These are phyloP conservation scores for Cyphomyrmex costatus DNA, from an alignment of 1,140 invertebrate species.

Conservation along the genomic window DNA sequence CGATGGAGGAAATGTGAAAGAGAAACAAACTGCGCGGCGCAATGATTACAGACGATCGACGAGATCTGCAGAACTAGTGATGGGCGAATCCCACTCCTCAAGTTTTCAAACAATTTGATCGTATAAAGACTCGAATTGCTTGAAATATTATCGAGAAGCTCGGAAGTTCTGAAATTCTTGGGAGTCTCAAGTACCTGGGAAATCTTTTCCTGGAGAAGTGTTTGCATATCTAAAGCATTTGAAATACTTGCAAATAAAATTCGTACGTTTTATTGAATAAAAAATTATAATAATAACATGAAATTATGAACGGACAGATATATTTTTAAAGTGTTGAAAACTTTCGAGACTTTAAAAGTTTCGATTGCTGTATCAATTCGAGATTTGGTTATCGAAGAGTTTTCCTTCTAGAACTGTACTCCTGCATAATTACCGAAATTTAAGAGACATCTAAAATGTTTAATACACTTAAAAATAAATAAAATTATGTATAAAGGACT, in stretches of 20 bases:
- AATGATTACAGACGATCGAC: conserved; percentile 3
- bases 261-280: neutral
- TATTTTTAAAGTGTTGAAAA: neutral
- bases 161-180: neutral
- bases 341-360: neutral
- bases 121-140: neutral
- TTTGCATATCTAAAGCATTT: neutral
- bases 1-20: neutral
- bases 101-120: conserved; percentile 20
- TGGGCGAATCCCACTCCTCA: neutral
- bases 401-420: too few species aligned
- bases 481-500: too few species aligned
- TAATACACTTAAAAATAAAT: neutral
- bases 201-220: neutral
- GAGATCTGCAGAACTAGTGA: neutral
- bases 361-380: too few species aligned
- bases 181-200: neutral
- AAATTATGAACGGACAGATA: too few species aligned
- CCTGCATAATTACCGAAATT: too few species aligned
- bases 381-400: too few species aligned
- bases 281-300: neutral
- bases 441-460: too few species aligned
- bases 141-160: neutral
- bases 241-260: neutral
- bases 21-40: conserved; percentile 43